Evolutionary conservation across 2,113 vertebrate species (phyloP).

Genomic region (Bubo blakistoni): DNA sequence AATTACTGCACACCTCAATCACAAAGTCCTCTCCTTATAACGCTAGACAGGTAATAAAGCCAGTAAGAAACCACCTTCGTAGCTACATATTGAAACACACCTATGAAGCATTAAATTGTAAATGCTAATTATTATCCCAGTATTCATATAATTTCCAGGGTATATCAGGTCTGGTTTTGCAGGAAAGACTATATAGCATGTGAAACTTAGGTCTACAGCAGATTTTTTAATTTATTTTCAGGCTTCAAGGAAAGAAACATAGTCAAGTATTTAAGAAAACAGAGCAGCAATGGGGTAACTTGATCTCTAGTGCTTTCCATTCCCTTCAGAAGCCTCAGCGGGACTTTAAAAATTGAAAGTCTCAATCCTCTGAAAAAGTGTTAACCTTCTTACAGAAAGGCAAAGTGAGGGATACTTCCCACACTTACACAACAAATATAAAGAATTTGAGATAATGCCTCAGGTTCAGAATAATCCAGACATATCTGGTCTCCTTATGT

Average conservation of each 20-base stretch:
- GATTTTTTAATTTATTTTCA: background rate
- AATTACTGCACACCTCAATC: background rate
- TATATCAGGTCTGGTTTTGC: background rate
- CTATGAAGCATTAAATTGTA: background rate
- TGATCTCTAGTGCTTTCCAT: background rate
- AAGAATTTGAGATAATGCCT: background rate
- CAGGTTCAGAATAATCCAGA: background rate
- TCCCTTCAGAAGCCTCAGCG: background rate
- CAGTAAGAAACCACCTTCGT: background rate
- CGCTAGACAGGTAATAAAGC: background rate
- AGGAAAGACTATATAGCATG: background rate
- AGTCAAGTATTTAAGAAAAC: background rate
- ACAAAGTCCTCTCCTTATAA: background rate
- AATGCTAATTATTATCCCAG: background rate
- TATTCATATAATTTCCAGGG: background rate
- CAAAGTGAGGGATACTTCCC: background rate
- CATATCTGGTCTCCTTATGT: too few relatives aligned
- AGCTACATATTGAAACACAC: background rate
- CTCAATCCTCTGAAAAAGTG: fast-evolving
- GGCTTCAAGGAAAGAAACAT: background rate
- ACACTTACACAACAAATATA: too few relatives aligned
- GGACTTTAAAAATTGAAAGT: background rate
- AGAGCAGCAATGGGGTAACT: background rate
- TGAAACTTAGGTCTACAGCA: background rate
- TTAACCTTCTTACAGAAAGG: background rate